These are phyloP conservation scores for Salticus scenicus DNA, from an alignment of 2,888 invertebrate species.

Conservation along the genomic window DNA sequence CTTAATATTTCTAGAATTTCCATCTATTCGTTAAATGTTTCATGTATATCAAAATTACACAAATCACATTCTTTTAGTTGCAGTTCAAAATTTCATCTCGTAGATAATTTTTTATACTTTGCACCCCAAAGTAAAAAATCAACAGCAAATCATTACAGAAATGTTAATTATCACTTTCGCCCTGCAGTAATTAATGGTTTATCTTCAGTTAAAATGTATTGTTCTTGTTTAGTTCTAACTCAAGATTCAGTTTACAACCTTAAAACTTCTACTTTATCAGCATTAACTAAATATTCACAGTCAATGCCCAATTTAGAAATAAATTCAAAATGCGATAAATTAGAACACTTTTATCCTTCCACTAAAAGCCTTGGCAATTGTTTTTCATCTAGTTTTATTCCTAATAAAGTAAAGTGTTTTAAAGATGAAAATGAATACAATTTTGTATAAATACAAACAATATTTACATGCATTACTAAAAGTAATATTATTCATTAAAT, in stretches of 20 bases:
- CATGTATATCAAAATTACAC: slow-evolving; percentile 21
- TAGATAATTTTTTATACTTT: neutral
- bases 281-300: neutral
- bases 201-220: slow-evolving; percentile 33
- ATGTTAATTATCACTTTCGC: slow-evolving; percentile 59
- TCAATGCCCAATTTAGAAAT: slow-evolving; percentile 43
- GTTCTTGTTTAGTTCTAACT: slow-evolving; percentile 60
- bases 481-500: too few relatives aligned
- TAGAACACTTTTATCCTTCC: neutral
- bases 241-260: neutral
- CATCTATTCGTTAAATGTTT: slow-evolving; percentile 13
- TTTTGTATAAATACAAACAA: too few relatives aligned
- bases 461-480: too few relatives aligned
- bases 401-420: too few relatives aligned
- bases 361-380: neutral
- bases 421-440: too few relatives aligned
- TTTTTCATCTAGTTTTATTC: too few relatives aligned
- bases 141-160: slow-evolving; percentile 43
- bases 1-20: slow-evolving; percentile 29
- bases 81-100: neutral
- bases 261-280: neutral
- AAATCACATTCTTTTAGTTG: slow-evolving; percentile 54
- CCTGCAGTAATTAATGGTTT: slow-evolving; percentile 20
- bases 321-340: neutral
- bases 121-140: neutral